phyloP scores from a whole-genome alignment of 2,113 vertebrate species.

The Dascyllus trimaculatus region DNA sequence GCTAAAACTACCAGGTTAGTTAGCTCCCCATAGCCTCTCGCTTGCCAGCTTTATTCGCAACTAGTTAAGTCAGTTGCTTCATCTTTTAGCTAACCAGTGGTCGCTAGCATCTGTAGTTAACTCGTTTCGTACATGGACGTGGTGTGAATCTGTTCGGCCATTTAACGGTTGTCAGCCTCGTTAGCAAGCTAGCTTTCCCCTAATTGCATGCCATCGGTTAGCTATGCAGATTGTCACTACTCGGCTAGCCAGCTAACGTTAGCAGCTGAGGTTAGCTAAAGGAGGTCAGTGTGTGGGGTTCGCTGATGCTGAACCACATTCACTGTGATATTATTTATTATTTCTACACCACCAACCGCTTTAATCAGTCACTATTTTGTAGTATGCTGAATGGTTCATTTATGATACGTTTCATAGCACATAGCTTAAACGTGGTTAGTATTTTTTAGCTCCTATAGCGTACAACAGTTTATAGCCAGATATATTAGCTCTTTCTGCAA shows the following conservation, averaged over 20 bases:
- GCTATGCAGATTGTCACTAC: slow-evolving; percentile 47
- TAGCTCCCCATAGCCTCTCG: slow-evolving; percentile 58
- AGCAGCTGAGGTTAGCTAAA: slow-evolving; percentile 69
- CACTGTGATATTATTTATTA: not conserved
- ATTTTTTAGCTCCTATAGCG: too few relatives aligned
- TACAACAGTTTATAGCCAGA: too few relatives aligned
- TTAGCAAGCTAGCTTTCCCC: slow-evolving; percentile 36
- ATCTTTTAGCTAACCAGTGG: slow-evolving; percentile 16
- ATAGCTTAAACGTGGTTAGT: too few relatives aligned
- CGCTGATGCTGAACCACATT: slow-evolving; percentile 51
- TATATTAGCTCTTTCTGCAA: too few relatives aligned
- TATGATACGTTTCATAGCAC: too few relatives aligned
- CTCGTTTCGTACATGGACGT: not conserved
- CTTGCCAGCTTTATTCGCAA: slow-evolving; percentile 37
- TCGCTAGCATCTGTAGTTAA: not conserved
- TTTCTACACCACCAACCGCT: too few relatives aligned
- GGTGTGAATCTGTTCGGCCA: not conserved
- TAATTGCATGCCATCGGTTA: slow-evolving; percentile 55
- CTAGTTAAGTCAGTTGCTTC: slow-evolving; percentile 35
- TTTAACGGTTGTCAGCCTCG: not conserved
- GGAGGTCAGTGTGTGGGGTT: slow-evolving; percentile 17
- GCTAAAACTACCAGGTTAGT: slow-evolving; percentile 76
- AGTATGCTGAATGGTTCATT: too few relatives aligned
- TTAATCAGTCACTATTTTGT: too few relatives aligned
- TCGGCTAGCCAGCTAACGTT: slow-evolving; percentile 73